These are phyloP conservation scores for Nemopilema nomurai DNA, from an alignment of 30 jellyfish, hydroid and myxozoan genomes.

Conservation along the genomic window DNA sequence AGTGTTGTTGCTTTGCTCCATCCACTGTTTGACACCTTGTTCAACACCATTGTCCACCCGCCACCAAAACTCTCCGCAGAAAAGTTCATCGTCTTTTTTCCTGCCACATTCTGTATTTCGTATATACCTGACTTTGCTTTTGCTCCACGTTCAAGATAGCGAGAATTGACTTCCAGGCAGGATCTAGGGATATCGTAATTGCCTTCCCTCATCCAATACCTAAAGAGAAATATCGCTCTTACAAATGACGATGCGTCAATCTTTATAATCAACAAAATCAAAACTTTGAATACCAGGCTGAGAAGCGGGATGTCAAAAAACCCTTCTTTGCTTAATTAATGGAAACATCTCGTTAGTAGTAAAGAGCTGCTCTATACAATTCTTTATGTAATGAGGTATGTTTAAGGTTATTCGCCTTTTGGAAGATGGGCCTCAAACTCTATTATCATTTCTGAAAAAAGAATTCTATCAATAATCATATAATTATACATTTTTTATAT, in stretches of 20 bases:
- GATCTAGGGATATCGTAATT: slow-evolving; percentile 39
- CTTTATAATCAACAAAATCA: too few species aligned
- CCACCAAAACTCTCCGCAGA: slow-evolving; percentile 77
- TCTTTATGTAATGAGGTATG: too few species aligned
- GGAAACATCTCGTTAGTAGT: too few species aligned
- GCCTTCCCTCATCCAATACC: slow-evolving; percentile 93
- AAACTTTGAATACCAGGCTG: too few species aligned
- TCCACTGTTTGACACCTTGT: slow-evolving; percentile 53
- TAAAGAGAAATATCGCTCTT: neutral
- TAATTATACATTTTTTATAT: too few species aligned
- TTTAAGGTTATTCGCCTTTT: too few species aligned
- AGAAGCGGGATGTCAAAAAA: too few species aligned
- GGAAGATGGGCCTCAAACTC: too few species aligned
- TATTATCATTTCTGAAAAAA: too few species aligned
- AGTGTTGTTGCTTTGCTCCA: slow-evolving; percentile 59
- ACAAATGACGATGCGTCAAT: neutral
- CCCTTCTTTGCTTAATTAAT: too few species aligned
- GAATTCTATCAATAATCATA: too few species aligned
- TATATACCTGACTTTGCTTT: slow-evolving; percentile 41
- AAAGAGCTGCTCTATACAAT: too few species aligned
- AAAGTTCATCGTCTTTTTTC: slow-evolving; percentile 21
- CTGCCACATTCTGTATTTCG: slow-evolving; percentile 13
- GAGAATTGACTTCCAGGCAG: slow-evolving; percentile 48
- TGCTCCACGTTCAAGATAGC: slow-evolving; percentile 15
- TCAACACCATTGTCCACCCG: slow-evolving; percentile 77